phyloP scores from a whole-genome alignment of 2,113 vertebrate species.

The Pseudopodoces humilis region DNA sequence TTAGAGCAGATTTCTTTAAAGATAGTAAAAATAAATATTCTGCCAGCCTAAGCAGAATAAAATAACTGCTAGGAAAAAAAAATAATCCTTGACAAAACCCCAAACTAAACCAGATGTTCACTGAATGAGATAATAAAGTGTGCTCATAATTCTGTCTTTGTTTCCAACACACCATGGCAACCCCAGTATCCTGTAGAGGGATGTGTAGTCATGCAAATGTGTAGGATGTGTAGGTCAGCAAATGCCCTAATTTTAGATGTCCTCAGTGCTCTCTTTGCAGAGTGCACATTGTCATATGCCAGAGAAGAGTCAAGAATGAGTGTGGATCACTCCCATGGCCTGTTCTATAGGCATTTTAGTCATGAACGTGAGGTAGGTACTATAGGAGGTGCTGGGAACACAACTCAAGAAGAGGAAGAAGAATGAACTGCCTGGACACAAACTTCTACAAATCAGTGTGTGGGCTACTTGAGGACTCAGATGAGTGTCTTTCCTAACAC shows the following conservation, averaged over 20 bases:
- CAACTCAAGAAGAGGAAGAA: background rate
- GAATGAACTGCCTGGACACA: background rate
- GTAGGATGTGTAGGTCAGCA: background rate
- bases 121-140: background rate
- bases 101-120: background rate
- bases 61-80: background rate
- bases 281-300: background rate
- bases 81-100: background rate
- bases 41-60: background rate
- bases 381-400: rapidly evolving
- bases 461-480: background rate
- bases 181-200: background rate
- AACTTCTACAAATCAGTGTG: background rate
- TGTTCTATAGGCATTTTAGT: background rate
- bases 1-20: background rate
- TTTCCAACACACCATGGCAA: background rate
- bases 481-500: background rate
- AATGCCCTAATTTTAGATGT: background rate
- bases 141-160: background rate
- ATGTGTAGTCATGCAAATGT: background rate
- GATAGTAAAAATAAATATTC: background rate
- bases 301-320: background rate
- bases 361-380: background rate
- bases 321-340: background rate
- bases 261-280: background rate